A percentile compares a stretch with the other conserved stretches of the same genome.
Conservation (phyloP, 2,113 vertebrate genomes). For the Cavia aperea region DNA sequence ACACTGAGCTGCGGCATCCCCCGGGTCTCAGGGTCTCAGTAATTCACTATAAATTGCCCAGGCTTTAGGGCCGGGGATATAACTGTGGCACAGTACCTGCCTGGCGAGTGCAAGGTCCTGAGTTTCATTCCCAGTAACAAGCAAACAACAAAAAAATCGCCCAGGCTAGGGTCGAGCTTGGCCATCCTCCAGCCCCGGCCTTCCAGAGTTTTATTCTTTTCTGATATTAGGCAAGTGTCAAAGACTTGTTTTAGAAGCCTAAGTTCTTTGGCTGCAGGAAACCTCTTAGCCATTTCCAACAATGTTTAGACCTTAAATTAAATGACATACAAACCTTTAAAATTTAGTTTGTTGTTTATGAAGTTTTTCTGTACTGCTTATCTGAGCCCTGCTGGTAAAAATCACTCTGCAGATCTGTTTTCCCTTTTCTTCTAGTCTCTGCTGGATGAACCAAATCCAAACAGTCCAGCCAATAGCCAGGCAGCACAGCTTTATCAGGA, state of each 20-base stretch:
- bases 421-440: conserved; percentile 81
- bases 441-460: conserved; percentile 97
- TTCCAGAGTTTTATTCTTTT: not conserved
- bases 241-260: not conserved
- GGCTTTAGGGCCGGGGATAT: too few species aligned
- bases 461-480: conserved; percentile 98
- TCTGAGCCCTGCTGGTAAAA: not conserved
- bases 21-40: not conserved
- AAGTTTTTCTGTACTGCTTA: not conserved
- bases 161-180: not conserved
- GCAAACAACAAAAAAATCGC: too few species aligned
- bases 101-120: too few species aligned
- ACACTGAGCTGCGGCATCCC: not conserved
- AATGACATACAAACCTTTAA: not conserved
- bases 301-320: conserved; percentile 37
- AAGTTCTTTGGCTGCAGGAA: not conserved
- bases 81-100: too few species aligned
- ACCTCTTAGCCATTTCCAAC: conserved; percentile 22
- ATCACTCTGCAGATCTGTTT: not conserved
- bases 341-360: not conserved
- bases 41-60: not conserved
- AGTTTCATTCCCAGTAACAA: too few species aligned
- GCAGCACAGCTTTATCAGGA: conserved; percentile 99
- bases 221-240: not conserved
- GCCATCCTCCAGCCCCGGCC: not conserved